Base-by-base conservation (phyloP, 2,888 invertebrate genomes). In the Bellardia pandia region DNA sequence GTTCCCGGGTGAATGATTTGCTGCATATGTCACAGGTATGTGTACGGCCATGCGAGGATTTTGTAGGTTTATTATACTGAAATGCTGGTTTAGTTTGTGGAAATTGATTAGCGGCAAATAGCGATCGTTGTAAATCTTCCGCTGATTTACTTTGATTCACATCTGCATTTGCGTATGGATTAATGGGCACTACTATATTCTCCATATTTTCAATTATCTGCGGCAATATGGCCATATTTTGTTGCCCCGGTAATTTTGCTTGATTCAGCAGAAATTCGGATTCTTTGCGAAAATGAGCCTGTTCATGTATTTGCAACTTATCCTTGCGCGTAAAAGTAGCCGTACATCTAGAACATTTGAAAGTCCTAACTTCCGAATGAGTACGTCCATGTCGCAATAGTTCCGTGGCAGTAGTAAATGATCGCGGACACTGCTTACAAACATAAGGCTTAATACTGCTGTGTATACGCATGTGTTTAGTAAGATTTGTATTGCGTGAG, bases 401-500 rank as follows among this genome's bases (percentile, higher is more conserved):
- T 90, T 96, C 96, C 30, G 95, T 94, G 90, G 96, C 95, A 0
- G 96, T 96, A 74, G 96, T 95, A 93, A 96, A 96, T 74, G 96
- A 96, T 89, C 96, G 95, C 1, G 96, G 96, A 90, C 96, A 96
- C 83, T 95, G 94, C 42, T 95, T 95, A 90, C 96, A 96, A 0
- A 96, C 96, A 92, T 96, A 96, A 0, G 96, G 96, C 90, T 96
- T 96, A 30, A 95, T 95, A 0, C 96, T 96, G 51, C 95, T 95
- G 93, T 96, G 96, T 66, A 96, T 96, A 79, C 96, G 94, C 90
- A 96, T 94, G 91, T 96, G 96, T 91, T 96, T 96, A 81, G 96
- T 96, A 58, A 96, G 94, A 92, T 96, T 96, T n/a, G 96, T 96
- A 89, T 96, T 96, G 37, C 96, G 94, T 5, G 96, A 96, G 91